These are phyloP conservation scores for Xylocopa sonorina DNA, from an alignment of 1,140 invertebrate species.

Conservation along the genomic window DNA sequence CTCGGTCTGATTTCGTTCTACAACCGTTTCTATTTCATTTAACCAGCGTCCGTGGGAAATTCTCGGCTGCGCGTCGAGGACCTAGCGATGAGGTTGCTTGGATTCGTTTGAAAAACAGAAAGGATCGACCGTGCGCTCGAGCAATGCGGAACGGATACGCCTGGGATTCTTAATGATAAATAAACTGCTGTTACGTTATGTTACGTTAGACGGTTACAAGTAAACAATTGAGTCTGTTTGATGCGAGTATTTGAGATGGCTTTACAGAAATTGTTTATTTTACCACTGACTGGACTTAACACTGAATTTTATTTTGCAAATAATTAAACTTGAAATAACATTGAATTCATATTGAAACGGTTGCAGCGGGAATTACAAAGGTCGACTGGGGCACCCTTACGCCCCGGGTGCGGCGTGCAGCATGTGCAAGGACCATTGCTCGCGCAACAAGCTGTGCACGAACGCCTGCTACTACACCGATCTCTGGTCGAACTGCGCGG, in stretches of 20 bases:
- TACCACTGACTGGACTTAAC: no score
- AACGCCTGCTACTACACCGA: constrained; percentile 88
- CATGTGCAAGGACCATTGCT: constrained; percentile 86
- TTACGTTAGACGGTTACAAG: no score
- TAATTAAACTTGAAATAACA: no score
- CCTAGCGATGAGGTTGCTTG: not conserved
- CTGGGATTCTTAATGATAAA: no score
- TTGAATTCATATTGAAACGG: no score
- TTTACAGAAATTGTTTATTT: no score
- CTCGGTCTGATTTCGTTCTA: not conserved
- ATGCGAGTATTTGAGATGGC: no score
- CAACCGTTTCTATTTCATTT: constrained; percentile 17
- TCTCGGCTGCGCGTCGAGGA: not conserved
- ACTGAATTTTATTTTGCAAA: no score
- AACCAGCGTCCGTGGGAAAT: not conserved
- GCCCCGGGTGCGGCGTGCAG: constrained; percentile 85
- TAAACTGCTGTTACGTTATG: no score
- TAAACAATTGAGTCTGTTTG: no score
- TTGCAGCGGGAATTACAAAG: constrained; percentile 87
- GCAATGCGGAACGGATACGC: no score
- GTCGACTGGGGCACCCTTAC: constrained; percentile 86
- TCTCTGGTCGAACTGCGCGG: constrained; percentile 88
- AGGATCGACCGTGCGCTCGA: no score
- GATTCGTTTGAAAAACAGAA: not conserved
- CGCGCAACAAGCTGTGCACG: constrained; percentile 86